Conservation (phyloP, 2,888 invertebrate genomes). For the Operophtera brumata region DNA sequence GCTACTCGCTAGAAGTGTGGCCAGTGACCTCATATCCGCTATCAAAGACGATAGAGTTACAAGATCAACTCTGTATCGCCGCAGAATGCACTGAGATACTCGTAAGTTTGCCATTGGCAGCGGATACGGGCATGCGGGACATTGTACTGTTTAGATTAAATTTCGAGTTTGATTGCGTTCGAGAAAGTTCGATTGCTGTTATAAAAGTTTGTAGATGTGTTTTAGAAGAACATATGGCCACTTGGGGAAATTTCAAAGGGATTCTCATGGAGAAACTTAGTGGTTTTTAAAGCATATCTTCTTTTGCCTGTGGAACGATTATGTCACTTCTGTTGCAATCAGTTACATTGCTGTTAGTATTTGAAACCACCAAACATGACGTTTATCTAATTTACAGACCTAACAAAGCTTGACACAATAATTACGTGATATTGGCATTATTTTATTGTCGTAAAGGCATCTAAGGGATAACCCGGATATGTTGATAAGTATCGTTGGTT, state of each 20-base stretch:
- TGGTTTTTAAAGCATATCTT: too few species aligned
- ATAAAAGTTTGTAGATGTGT: neutral
- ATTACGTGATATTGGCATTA: too few species aligned
- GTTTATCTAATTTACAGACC: too few species aligned
- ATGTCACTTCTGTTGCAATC: too few species aligned
- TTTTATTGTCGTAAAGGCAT: too few species aligned
- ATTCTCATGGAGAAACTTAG: neutral
- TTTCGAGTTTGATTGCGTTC: slow-evolving; percentile 19
- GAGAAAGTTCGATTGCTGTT: slow-evolving; percentile 4
- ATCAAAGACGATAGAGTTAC: slow-evolving; percentile 26
- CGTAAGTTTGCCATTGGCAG: slow-evolving; percentile 21
- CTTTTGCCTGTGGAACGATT: too few species aligned
- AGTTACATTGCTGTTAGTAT: too few species aligned
- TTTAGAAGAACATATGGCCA: slow-evolving; percentile 1
- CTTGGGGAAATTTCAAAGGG: neutral
- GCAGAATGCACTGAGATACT: slow-evolving; percentile 33
- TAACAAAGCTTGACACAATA: too few species aligned
- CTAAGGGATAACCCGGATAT: too few species aligned
- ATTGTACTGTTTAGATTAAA: slow-evolving; percentile 12
- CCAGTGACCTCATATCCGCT: slow-evolving; percentile 21
- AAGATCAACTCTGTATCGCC: slow-evolving; percentile 24
- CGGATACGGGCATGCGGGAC: slow-evolving; percentile 14
- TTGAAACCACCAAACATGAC: too few species aligned
- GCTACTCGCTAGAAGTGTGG: slow-evolving; percentile 8
- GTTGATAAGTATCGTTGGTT: too few species aligned